phyloP scores from a whole-genome alignment of 2,888 invertebrate genomes.

The Drosophila gaucha region DNA sequence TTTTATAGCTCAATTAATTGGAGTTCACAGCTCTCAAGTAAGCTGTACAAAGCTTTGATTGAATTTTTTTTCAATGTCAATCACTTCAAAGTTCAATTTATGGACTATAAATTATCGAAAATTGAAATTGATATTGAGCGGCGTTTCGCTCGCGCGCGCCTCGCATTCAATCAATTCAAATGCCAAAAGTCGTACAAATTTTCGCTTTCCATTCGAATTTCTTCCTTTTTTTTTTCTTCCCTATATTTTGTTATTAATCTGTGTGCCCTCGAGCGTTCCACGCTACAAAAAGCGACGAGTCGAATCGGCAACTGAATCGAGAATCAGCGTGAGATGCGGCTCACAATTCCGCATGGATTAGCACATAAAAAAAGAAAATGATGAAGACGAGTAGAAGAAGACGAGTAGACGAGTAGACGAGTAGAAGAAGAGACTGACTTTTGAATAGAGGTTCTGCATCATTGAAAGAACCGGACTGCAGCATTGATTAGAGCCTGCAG shows the following conservation, averaged over 20 bases:
- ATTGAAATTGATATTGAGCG: conserved; percentile 59
- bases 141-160: conserved; percentile 49
- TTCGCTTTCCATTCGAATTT: conserved; percentile 32
- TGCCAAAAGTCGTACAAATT: conserved; percentile 54
- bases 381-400: neutral
- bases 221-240: neutral
- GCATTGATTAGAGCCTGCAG: conserved; percentile 50
- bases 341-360: conserved; percentile 66
- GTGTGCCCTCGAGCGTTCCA: conserved; percentile 33
- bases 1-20: neutral
- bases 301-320: conserved; percentile 19
- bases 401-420: neutral
- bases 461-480: conserved; percentile 25
- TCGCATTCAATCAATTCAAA: conserved; percentile 72
- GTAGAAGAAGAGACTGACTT: neutral
- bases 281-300: conserved; percentile 8
- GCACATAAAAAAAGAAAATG: conserved; percentile 19
- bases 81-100: conserved; percentile 64
- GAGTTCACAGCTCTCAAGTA: neutral
- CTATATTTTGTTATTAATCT: conserved; percentile 62
- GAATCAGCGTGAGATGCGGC: conserved; percentile 13
- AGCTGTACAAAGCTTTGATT: neutral
- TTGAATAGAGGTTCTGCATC: conserved; percentile 46
- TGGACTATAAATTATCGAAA: conserved; percentile 61
- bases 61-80: conserved; percentile 28